phyloP scores from a whole-genome alignment of 1,140 invertebrate genomes.

The Linepithema humile region DNA sequence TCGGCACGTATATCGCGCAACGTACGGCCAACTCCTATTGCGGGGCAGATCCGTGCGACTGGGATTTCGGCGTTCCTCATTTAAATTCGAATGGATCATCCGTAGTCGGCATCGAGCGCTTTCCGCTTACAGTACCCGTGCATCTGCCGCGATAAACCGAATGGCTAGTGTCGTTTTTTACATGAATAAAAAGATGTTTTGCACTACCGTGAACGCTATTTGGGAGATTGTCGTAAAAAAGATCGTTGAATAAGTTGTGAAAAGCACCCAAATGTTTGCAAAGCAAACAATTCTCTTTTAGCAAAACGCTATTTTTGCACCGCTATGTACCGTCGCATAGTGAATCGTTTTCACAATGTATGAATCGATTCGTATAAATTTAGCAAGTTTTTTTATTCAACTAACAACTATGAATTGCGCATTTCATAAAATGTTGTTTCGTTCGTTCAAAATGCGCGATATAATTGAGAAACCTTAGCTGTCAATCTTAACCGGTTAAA shows the following conservation, averaged over 20 bases:
- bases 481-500: background rate
- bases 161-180: background rate
- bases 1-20: slow-evolving; percentile 55
- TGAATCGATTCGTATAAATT: background rate
- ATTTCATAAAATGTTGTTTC: too few species aligned
- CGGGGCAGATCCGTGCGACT: background rate
- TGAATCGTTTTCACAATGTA: background rate
- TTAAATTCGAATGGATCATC: slow-evolving; percentile 22
- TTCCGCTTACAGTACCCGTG: slow-evolving; percentile 32
- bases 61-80: slow-evolving; percentile 22
- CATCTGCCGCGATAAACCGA: slow-evolving; percentile 35
- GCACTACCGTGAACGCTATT: background rate
- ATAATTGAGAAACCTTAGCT: background rate
- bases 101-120: background rate
- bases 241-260: background rate
- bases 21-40: slow-evolving; percentile 62
- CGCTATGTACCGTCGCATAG: background rate
- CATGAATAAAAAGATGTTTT: background rate
- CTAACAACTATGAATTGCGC: too few species aligned
- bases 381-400: background rate
- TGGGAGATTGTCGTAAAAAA: background rate
- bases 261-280: background rate
- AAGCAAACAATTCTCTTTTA: slow-evolving; percentile 1
- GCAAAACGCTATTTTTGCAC: slow-evolving; percentile 2
- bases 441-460: background rate